phyloP scores from a whole-genome alignment of 2,113 vertebrate species.

The Esox niger region DNA sequence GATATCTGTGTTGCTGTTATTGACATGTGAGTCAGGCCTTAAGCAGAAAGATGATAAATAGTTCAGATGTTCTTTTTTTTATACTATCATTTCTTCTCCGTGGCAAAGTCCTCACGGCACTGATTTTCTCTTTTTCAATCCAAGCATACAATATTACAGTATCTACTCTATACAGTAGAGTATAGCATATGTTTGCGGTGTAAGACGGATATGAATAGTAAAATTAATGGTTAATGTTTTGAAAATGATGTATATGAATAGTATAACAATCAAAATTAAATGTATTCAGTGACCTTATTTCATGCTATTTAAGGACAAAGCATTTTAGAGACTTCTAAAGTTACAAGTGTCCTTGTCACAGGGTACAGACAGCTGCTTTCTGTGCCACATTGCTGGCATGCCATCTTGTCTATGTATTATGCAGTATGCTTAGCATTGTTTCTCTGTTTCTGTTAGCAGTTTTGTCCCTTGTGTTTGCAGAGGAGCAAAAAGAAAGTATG shows the following conservation, averaged over 20 bases:
- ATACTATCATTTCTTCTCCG: too few relatives aligned
- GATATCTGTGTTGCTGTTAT: conserved; percentile 61
- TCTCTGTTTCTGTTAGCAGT: conserved; percentile 53
- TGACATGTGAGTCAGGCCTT: conserved; percentile 62
- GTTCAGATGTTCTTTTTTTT: too few relatives aligned
- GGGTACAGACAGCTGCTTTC: background rate
- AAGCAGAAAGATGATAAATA: background rate
- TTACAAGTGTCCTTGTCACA: background rate
- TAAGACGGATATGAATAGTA: background rate
- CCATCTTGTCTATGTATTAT: background rate
- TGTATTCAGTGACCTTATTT: too few relatives aligned
- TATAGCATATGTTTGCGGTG: too few relatives aligned
- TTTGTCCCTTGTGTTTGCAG: conserved; percentile 66
- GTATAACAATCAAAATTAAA: too few relatives aligned
- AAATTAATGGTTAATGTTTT: conserved; percentile 1
- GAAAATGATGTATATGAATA: conserved; percentile 4
- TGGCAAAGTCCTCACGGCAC: too few relatives aligned
- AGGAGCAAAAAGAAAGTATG: conserved; percentile 59
- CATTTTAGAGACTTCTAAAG: background rate
- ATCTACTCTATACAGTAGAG: too few relatives aligned
- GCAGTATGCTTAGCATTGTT: conserved; percentile 4
- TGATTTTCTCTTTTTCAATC: too few relatives aligned
- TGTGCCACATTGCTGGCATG: background rate
- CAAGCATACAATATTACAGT: too few relatives aligned
- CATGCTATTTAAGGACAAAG: background rate